phyloP scores from a whole-genome alignment of 2,797 vertebrate species.

The Micropoecilia bifurca region DNA sequence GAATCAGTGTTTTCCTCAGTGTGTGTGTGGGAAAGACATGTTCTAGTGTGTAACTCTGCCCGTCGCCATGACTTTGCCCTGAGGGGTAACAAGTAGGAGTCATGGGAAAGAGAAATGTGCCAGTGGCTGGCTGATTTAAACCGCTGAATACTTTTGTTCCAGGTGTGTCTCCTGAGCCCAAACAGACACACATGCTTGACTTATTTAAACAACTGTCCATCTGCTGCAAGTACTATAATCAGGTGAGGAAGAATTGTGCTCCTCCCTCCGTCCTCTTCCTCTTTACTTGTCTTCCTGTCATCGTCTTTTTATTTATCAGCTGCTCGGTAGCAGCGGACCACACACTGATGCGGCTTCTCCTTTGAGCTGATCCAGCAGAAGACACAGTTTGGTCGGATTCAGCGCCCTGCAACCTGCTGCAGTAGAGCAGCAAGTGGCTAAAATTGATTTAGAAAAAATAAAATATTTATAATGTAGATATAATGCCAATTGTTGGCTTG shows the following conservation, averaged over 20 bases:
- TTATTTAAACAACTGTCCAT: constrained; percentile 69
- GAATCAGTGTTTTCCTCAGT: constrained; percentile 3
- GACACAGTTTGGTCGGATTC: neutral
- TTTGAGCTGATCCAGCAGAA: neutral
- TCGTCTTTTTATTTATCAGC: constrained; percentile 47
- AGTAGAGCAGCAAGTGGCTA: neutral
- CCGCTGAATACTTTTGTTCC: constrained; percentile 57
- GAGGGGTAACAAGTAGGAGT: constrained; percentile 48
- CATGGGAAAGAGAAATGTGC: constrained; percentile 70
- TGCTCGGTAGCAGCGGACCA: constrained; percentile 49
- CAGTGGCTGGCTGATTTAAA: constrained; percentile 57
- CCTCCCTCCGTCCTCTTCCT: constrained; percentile 42
- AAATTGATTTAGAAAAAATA: neutral
- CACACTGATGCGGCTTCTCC: constrained; percentile 37
- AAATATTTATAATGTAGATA: neutral
- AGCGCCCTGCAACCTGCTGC: neutral
- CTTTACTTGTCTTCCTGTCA: constrained; percentile 56
- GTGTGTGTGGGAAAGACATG: constrained; percentile 6
- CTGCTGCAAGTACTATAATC: constrained; percentile 71
- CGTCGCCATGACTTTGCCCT: constrained; percentile 46
- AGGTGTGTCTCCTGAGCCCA: constrained; percentile 70
- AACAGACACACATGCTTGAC: constrained; percentile 27
- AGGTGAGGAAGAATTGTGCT: constrained; percentile 53
- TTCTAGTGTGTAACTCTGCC: constrained; percentile 44
- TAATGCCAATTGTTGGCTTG: neutral